These are phyloP conservation scores for Myripristis murdjan DNA, from an alignment of 2,797 vertebrate species.

Conservation along the genomic window DNA sequence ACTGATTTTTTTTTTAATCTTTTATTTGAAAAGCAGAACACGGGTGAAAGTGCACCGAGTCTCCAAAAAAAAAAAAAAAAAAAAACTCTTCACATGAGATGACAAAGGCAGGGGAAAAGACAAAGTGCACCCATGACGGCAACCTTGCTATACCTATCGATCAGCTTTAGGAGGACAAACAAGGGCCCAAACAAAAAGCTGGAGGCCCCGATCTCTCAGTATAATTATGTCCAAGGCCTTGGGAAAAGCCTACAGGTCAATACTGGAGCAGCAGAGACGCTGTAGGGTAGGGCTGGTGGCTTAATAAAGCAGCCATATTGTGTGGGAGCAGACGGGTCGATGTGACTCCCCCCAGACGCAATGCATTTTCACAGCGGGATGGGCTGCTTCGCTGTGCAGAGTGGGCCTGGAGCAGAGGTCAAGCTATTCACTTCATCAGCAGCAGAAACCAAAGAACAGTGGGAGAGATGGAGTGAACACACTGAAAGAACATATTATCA, in stretches of 20 bases:
- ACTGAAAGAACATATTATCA: conserved; percentile 71
- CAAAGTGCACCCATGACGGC: conserved; percentile 47
- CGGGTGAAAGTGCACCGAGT: conserved; percentile 37
- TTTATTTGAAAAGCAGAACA: conserved; percentile 52
- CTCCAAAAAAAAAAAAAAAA: too few species aligned
- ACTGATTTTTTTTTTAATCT: conserved; percentile 66
- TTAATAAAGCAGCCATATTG: conserved; percentile 83
- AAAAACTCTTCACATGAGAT: conserved; percentile 53
- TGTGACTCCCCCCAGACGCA: conserved; percentile 74
- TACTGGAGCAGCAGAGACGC: conserved; percentile 64
- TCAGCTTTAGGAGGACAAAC: conserved; percentile 73
- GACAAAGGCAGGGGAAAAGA: conserved; percentile 38
- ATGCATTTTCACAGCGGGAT: conserved; percentile 83
- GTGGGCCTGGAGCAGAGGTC: conserved; percentile 75
- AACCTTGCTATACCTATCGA: conserved; percentile 68
- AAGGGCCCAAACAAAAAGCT: conserved; percentile 70
- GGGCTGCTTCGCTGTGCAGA: conserved; percentile 69
- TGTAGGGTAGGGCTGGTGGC: conserved; percentile 63
- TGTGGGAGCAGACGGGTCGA: conserved; percentile 82
- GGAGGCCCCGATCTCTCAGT: conserved; percentile 62
- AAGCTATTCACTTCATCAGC: conserved; percentile 78
- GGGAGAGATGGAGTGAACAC: conserved; percentile 64
- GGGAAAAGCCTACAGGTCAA: conserved; percentile 82
- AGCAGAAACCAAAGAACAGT: conserved; percentile 79
- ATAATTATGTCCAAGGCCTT: conserved; percentile 75